Evolutionary conservation across 2,113 vertebrate species (phyloP).

Genomic region (Dipodomys stephensi): DNA sequence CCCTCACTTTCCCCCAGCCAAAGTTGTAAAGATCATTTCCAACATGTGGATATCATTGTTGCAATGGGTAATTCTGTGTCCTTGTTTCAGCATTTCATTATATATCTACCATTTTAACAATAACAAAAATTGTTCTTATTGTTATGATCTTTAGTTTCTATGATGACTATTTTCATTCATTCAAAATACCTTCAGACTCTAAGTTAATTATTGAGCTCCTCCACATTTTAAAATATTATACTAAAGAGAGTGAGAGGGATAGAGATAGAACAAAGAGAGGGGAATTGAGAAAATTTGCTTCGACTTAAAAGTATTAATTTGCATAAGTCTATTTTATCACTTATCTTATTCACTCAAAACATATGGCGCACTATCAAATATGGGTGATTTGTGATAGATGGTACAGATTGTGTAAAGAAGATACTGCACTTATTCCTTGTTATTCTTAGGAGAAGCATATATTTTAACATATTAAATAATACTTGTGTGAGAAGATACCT

Average conservation of each 20-base stretch:
- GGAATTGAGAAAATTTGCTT: neutral
- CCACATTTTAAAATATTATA: neutral
- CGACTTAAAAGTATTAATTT: neutral
- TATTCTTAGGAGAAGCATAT: neutral
- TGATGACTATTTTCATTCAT: constrained; percentile 7
- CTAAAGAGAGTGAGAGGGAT: neutral
- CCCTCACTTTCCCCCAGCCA: too few relatives aligned
- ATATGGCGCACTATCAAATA: neutral
- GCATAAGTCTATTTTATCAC: neutral
- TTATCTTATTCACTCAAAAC: neutral
- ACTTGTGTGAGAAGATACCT: neutral
- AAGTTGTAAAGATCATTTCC: too few relatives aligned
- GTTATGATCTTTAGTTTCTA: constrained; percentile 48
- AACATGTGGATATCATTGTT: too few relatives aligned
- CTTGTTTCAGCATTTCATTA: too few relatives aligned
- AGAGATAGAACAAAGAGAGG: rapidly evolving
- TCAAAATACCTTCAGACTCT: neutral
- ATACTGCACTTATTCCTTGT: neutral
- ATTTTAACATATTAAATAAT: neutral
- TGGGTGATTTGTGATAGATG: neutral
- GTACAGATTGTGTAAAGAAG: neutral
- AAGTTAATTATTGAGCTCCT: neutral
- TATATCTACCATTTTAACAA: neutral
- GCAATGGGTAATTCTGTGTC: too few relatives aligned
- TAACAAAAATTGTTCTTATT: constrained; percentile 41